phyloP scores from a whole-genome alignment of 2,797 vertebrate genomes.

The Strix occidentalis region DNA sequence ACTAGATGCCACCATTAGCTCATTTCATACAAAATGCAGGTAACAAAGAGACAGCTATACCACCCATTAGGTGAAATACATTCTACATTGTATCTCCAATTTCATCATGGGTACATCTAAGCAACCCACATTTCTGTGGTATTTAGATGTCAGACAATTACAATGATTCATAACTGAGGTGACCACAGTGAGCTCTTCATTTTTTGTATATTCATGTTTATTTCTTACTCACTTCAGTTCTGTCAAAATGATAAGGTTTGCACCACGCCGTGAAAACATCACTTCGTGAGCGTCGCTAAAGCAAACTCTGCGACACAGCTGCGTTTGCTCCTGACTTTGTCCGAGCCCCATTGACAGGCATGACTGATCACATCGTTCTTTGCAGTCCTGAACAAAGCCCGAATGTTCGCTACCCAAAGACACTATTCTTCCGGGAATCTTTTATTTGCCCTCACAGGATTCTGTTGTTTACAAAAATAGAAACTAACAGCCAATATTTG shows the following conservation, averaged over 20 bases:
- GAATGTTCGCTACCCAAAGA: slow-evolving; percentile 63
- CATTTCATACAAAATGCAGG: not conserved
- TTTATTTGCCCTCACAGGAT: slow-evolving; percentile 43
- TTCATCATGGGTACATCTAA: not conserved
- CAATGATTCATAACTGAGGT: not conserved
- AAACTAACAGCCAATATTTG: slow-evolving; percentile 41
- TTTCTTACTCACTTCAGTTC: not conserved
- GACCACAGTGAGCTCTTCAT: not conserved
- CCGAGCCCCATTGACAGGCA: not conserved
- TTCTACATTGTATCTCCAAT: not conserved
- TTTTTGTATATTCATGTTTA: not conserved
- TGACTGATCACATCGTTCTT: slow-evolving; percentile 34
- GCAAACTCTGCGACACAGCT: not conserved
- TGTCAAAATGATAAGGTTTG: not conserved
- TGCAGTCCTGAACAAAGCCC: slow-evolving; percentile 62
- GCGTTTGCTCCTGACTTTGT: not conserved
- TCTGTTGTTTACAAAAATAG: slow-evolving; percentile 31
- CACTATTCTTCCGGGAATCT: slow-evolving; percentile 41
- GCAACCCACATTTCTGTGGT: not conserved
- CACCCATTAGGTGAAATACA: not conserved
- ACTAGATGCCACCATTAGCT: not conserved
- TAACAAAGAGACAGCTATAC: not conserved
- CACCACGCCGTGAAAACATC: not conserved
- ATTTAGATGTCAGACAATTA: not conserved
- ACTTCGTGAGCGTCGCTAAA: not conserved